phyloP scores from a whole-genome alignment of 2,113 vertebrate species.

The Hypanus sabinus region DNA sequence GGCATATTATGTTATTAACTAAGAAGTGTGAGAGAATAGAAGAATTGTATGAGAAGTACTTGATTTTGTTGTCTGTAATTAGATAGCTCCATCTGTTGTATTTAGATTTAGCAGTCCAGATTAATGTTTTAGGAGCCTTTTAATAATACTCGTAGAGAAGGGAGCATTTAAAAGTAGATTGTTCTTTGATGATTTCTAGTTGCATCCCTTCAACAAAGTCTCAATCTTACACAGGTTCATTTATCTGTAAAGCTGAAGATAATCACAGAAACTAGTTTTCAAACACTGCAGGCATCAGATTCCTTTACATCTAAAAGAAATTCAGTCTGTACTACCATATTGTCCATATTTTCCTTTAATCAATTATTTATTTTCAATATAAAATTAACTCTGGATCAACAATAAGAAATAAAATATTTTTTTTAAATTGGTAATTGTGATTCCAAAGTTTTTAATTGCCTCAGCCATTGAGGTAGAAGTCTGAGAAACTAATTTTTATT shows the following conservation, averaged over 20 bases:
- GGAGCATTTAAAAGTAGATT: neutral
- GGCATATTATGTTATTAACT: neutral
- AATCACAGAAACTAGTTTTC: neutral
- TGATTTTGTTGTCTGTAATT: neutral
- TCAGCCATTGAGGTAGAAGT: neutral
- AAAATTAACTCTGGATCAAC: neutral
- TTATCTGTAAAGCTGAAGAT: neutral
- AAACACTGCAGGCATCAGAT: neutral
- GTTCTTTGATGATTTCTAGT: constrained; percentile 2
- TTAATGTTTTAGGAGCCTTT: constrained; percentile 3
- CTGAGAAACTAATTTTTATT: neutral
- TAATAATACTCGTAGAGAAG: neutral
- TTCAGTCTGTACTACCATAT: neutral
- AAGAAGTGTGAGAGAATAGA: neutral
- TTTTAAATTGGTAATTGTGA: neutral
- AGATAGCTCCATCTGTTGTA: neutral
- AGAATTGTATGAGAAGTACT: neutral
- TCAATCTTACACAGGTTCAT: neutral
- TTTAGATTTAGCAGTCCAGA: constrained; percentile 11
- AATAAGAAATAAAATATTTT: neutral
- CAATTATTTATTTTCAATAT: neutral
- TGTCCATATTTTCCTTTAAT: neutral
- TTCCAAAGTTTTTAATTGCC: neutral
- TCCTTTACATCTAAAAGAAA: neutral
- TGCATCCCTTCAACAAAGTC: neutral